Evolutionary conservation across 2,797 vertebrate genomes (phyloP).

Genomic region (Helarctos malayanus): DNA sequence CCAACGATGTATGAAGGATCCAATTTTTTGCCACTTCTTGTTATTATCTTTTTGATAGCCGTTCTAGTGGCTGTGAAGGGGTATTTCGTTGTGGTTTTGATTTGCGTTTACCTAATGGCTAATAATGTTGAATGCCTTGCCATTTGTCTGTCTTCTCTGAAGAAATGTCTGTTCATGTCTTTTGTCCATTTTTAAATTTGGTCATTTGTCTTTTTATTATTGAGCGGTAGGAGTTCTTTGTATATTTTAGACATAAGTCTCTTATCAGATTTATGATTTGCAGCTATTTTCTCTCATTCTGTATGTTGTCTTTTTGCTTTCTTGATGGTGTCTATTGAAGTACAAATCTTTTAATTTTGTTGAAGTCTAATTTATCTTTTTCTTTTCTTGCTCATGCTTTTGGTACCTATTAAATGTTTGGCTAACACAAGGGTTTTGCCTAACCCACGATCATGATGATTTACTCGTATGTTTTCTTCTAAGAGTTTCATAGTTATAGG

Average conservation of each 20-base stretch:
- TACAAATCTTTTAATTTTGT: neutral
- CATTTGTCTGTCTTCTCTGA: neutral
- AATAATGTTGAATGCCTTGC: neutral
- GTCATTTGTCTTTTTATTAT: neutral
- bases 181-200: neutral
- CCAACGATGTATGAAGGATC: neutral
- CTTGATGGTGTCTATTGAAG: neutral
- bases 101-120: neutral
- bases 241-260: neutral
- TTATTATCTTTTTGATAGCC: neutral
- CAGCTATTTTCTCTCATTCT: neutral
- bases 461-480: neutral
- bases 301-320: neutral
- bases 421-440: neutral
- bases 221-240: neutral
- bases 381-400: neutral
- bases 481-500: neutral
- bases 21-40: neutral
- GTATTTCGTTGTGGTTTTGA: neutral
- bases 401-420: neutral
- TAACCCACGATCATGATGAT: neutral
- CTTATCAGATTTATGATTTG: neutral
- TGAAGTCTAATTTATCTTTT: neutral
- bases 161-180: neutral
- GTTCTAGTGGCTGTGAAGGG: neutral